Base-by-base conservation (phyloP, 1,140 invertebrate genomes). In the Trachymyrmex septentrionalis region DNA sequence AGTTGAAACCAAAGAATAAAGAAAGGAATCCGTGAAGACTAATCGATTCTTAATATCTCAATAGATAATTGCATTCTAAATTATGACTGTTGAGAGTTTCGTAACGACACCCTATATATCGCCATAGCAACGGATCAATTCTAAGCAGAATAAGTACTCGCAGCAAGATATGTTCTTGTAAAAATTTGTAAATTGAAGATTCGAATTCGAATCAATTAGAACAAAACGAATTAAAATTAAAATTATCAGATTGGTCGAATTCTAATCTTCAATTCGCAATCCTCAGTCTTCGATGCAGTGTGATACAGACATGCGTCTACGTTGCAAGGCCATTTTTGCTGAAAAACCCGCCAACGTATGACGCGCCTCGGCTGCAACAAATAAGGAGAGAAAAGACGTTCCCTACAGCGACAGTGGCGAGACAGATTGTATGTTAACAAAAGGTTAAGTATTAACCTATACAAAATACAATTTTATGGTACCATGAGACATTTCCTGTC, bases 401-500 rank as follows among this genome's bases (percentile, higher is more conserved):
- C n/a, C 4, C 38, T 48, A 4, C 12, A 71, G 44, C 34, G 21
- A 21, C 38, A 44, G 2, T 44, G 21, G 24, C 12, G 34, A 14
- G 21, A 48, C 14, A 3, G 21, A 50, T 2, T 12, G 44, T 71
- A 16, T 38, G 67, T 50, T 12, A 19, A 24, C 44, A 24, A 71
- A 71, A 48, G 63, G 19, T 66, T 66, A 24, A 21, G 10, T 2
- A 6, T 34, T 38, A 19, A 21, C 9, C 10, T 21, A 19, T 44
- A 12, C 0, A 66, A 21, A 27, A 78, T 16, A 63, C 75, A 24
- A 7, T 30, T 66, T 19, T 6, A 44, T 0, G 59, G 30, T 16
- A 72, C 57, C 12, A 10, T 16, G 57, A 78, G n/a, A 27, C 61
- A 27, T 78, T 78, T 53, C 76, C 53, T 27, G 24, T 71, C 44